Evolutionary conservation across 2,113 vertebrate species (phyloP).

Genomic region (Gallinago media): DNA sequence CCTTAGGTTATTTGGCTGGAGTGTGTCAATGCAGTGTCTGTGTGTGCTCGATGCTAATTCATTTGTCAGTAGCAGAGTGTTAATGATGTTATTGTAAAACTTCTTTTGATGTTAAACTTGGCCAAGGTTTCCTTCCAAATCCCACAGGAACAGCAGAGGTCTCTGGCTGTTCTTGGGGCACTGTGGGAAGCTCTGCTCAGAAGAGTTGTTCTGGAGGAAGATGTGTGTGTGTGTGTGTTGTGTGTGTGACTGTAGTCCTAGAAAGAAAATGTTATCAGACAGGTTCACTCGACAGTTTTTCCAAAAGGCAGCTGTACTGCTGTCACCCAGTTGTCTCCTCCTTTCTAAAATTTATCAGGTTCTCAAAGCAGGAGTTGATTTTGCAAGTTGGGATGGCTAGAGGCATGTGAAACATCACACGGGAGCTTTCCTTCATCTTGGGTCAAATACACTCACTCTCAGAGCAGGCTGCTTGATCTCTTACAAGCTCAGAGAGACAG

Average conservation of each 20-base stretch:
- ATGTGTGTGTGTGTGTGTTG: not conserved
- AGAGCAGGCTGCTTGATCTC: not conserved
- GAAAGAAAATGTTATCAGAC: not conserved
- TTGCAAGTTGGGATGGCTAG: not conserved
- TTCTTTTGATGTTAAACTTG: not conserved
- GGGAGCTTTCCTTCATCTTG: not conserved
- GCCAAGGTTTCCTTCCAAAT: not conserved
- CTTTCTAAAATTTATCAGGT: not conserved
- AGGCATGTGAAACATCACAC: not conserved
- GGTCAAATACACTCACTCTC: not conserved
- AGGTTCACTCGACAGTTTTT: not conserved
- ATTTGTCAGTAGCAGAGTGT: not conserved
- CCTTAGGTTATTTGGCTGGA: not conserved
- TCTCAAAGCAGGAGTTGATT: not conserved
- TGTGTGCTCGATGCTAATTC: not conserved
- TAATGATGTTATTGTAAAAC: not conserved
- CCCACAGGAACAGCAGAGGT: not conserved
- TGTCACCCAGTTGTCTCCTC: not conserved
- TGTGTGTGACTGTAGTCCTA: not conserved
- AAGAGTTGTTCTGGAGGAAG: not conserved
- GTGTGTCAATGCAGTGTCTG: not conserved
- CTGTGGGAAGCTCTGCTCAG: not conserved
- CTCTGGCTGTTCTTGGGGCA: not conserved
- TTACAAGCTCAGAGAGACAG: not conserved
- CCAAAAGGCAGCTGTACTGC: not conserved